These are phyloP conservation scores for Cantharis rufa DNA, from an alignment of 2,888 invertebrate genomes.

Conservation along the genomic window DNA sequence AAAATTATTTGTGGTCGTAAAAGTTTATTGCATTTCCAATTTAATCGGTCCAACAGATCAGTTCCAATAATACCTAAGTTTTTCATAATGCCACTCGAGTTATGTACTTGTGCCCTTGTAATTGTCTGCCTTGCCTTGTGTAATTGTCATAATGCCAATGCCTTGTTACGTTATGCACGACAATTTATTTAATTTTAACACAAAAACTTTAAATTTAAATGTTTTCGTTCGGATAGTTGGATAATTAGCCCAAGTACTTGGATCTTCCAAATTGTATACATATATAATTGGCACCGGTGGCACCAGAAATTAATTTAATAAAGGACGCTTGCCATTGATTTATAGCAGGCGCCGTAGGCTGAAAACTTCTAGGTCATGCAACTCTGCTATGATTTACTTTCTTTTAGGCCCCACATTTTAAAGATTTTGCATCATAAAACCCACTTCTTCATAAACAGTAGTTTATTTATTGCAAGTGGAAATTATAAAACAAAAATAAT, in stretches of 20 bases:
- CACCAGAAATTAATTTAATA: not conserved
- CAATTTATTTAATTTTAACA: not conserved
- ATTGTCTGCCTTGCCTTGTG: not conserved
- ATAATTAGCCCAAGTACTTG: not conserved
- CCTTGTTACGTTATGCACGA: not conserved
- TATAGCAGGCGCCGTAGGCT: not conserved
- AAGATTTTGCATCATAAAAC: not conserved
- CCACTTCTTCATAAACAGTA: not conserved
- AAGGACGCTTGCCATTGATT: not conserved
- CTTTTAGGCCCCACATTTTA: not conserved
- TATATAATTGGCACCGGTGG: not conserved
- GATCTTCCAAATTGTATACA: not conserved
- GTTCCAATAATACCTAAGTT: not conserved
- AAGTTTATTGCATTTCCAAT: not conserved
- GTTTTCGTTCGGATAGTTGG: not conserved
- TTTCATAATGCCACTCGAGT: not conserved
- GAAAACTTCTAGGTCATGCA: not conserved
- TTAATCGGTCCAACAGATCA: not conserved
- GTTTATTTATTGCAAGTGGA: not conserved
- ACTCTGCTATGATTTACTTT: not conserved
- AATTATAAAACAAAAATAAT: no score
- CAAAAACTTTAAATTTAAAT: no score
- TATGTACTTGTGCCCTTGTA: not conserved
- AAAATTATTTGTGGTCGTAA: not conserved
- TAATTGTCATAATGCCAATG: not conserved